A percentile compares a stretch with the other conserved stretches of the same genome.
Conservation (phyloP, 1,140 invertebrate species). For the Argopecten irradians region DNA sequence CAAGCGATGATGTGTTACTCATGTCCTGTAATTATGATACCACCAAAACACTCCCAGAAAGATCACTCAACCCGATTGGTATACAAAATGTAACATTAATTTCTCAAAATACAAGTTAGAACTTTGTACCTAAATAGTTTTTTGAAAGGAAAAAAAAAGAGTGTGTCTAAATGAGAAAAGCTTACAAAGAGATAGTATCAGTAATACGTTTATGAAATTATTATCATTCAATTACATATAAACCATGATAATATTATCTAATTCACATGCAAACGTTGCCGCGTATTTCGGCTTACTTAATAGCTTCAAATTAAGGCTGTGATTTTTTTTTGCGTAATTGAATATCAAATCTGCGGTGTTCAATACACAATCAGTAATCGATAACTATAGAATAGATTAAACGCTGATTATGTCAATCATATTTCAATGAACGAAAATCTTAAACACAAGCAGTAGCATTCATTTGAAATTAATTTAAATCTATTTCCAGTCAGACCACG, state of each 20-base stretch:
- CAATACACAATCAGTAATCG: neutral
- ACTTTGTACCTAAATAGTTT: neutral
- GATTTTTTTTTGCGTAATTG: neutral
- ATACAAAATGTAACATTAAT: neutral
- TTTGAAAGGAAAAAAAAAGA: neutral
- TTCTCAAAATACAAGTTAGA: neutral
- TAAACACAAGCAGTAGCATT: neutral
- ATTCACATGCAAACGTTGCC: neutral
- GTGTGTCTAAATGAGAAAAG: neutral
- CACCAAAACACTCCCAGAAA: too few relatives aligned
- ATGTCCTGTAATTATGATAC: too few relatives aligned
- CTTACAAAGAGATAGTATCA: neutral
- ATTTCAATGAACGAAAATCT: neutral
- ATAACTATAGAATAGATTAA: neutral
- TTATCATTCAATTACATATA: neutral
- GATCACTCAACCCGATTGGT: too few relatives aligned
- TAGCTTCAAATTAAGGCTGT: neutral
- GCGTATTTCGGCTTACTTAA: neutral
- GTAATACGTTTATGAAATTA: neutral
- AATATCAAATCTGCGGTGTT: neutral
- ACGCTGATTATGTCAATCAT: neutral
- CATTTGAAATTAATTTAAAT: conserved; percentile 19
- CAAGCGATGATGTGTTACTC: too few relatives aligned
- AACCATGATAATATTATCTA: neutral
- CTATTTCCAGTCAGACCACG: neutral